These are phyloP conservation scores for Limanda limanda DNA, from an alignment of 2,113 vertebrate genomes.

Conservation along the genomic window DNA sequence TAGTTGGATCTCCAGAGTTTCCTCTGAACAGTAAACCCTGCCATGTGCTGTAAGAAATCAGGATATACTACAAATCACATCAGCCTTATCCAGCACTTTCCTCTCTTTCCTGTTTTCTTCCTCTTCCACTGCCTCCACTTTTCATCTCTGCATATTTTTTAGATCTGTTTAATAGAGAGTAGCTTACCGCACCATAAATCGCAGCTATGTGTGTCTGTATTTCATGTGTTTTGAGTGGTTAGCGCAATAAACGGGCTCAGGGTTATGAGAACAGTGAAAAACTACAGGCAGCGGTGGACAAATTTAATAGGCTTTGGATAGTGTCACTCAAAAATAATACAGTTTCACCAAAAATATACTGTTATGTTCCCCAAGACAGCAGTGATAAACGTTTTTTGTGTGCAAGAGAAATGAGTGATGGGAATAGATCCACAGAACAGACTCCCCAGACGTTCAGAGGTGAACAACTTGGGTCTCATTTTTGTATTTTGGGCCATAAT, in stretches of 20 bases:
- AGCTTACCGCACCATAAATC: slow-evolving; percentile 27
- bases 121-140: slow-evolving; percentile 2
- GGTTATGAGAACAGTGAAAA: slow-evolving; percentile 52
- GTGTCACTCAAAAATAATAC: slow-evolving; percentile 34
- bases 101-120: slow-evolving; percentile 15
- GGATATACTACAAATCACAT: slow-evolving; percentile 47
- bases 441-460: not conserved
- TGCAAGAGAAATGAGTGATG: not conserved
- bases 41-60: slow-evolving; percentile 36
- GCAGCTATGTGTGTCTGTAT: slow-evolving; percentile 18
- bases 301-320: slow-evolving; percentile 42
- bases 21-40: slow-evolving; percentile 29
- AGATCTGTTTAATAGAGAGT: slow-evolving; percentile 37
- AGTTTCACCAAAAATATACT: slow-evolving; percentile 19
- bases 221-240: slow-evolving; percentile 39
- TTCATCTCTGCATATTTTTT: not conserved
- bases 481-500: not conserved
- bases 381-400: slow-evolving; percentile 19
- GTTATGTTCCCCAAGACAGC: slow-evolving; percentile 25
- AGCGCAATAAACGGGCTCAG: slow-evolving; percentile 46
- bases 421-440: not conserved
- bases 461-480: not conserved
- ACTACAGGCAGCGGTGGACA: slow-evolving; percentile 37
- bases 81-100: slow-evolving; percentile 5
- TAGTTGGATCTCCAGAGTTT: slow-evolving; percentile 39